A percentile compares a stretch with the other conserved stretches of the same genome.
Evolutionary conservation across 2,797 vertebrate species (phyloP).

Genomic region (Buceros bicornis): DNA sequence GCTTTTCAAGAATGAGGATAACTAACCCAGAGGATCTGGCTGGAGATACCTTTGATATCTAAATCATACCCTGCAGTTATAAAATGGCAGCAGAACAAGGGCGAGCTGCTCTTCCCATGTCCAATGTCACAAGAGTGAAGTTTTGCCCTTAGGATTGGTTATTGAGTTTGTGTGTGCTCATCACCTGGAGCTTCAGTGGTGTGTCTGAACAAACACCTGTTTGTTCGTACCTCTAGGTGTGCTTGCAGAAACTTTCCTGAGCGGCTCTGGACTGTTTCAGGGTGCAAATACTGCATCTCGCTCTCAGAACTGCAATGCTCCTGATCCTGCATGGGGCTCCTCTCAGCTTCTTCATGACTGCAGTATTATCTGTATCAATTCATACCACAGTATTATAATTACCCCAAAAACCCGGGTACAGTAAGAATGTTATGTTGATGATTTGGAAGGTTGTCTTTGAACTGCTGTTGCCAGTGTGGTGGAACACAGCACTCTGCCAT

Average conservation of each 20-base stretch:
- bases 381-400: not conserved
- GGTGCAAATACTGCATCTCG: not conserved
- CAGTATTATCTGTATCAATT: not conserved
- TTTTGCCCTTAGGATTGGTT: accelerated
- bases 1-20: not conserved
- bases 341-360: not conserved
- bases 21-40: not conserved
- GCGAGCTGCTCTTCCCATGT: not conserved
- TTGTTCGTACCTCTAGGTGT: too few relatives aligned
- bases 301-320: not conserved
- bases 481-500: not conserved
- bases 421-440: not conserved
- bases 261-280: not conserved
- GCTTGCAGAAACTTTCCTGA: accelerated
- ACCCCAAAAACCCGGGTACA: not conserved
- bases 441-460: not conserved
- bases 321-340: not conserved
- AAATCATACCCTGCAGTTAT: not conserved
- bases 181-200: not conserved
- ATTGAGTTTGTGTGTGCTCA: accelerated
- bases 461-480: not conserved
- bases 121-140: not conserved
- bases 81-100: not conserved
- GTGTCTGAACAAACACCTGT: too few relatives aligned
- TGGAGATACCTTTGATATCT: not conserved